Evolutionary conservation across 2,888 invertebrate species (phyloP).

Genomic region (Rhagonycha lutea): DNA sequence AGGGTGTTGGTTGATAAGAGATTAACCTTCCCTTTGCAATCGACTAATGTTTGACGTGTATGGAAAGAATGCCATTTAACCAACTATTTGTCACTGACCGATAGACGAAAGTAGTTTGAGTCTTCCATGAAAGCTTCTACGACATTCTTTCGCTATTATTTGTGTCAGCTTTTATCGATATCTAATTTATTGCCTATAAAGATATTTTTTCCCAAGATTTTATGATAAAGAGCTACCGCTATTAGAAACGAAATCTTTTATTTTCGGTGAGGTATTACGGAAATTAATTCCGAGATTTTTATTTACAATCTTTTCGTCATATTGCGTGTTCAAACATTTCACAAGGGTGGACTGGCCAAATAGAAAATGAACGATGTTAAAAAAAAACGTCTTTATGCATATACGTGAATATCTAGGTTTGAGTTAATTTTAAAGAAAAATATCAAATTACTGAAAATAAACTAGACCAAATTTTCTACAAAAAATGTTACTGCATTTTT

Average conservation of each 20-base stretch:
- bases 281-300: background rate
- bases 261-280: constrained; percentile 4
- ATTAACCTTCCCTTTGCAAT: constrained; percentile 13
- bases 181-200: constrained; percentile 26
- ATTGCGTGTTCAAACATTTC: background rate
- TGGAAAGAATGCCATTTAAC: constrained; percentile 22
- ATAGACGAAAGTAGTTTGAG: constrained; percentile 17
- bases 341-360: too few relatives aligned
- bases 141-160: constrained; percentile 20
- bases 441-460: too few relatives aligned
- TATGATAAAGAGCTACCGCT: constrained; percentile 12
- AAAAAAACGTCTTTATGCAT: too few relatives aligned
- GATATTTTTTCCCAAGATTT: constrained; percentile 22
- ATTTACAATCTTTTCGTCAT: background rate
- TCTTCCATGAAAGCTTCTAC: constrained; percentile 4
- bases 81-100: constrained; percentile 22
- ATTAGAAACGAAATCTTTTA: constrained; percentile 7
- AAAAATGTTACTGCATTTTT: too few relatives aligned
- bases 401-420: too few relatives aligned
- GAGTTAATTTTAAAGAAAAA: too few relatives aligned
- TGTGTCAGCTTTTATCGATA: constrained; percentile 24
- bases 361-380: too few relatives aligned
- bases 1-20: background rate
- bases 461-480: too few relatives aligned
- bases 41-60: constrained; percentile 14